Base-by-base conservation (phyloP, 35 echinoderm and acorn worm genomes). In the Amphiura filiformis region DNA sequence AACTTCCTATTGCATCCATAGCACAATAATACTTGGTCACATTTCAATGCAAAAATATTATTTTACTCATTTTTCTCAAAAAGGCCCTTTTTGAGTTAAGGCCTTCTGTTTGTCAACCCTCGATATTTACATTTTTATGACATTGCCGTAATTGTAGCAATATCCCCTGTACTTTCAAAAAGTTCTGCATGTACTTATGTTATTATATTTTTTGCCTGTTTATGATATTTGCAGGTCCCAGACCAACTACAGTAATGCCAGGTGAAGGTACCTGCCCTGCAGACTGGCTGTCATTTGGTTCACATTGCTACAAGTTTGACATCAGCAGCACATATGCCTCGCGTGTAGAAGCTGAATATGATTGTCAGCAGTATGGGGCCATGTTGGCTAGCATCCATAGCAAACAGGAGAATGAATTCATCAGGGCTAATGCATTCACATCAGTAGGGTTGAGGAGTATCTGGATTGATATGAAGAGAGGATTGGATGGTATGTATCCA, bases 381-480 rank as follows among this genome's bases (percentile, higher is more conserved):
- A 42, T 91, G 23, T 65, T 98, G 39, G 92, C 86, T n/a, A n/a
- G n/a, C n/a, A n/a, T n/a, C n/a, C n/a, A n/a, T n/a, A n/a, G n/a
- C n/a, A n/a, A n/a, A n/a, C 57, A 94, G 92, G 96, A 98, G 79
- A 98, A 98, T 42, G 57, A 92, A 44, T 83, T 98, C 78, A 90
- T 98, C 78, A 80, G 35, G 5, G 39, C 34, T 14, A 56, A 84
- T 35, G 80, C 33, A 0, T 36, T 83, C 22, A 49, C 26, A 28
- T 65, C 88, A 17, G 22, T 35, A 14, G 56, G 80, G 57, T 38
- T 84, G 17, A 28, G 57, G 12, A 70, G 49, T 20, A 36, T 90
- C 31, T 90, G 88, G 88, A 78, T 90, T 42, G 88, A 79, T 77
- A 79, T 90, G 31, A 64, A 38, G 13, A 47, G 81, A 31, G 57